Percentiles rank a stretch among this genome's conserved stretches.
phyloP scores from a whole-genome alignment of 2,113 vertebrate species.

The Prochilodus magdalenae region DNA sequence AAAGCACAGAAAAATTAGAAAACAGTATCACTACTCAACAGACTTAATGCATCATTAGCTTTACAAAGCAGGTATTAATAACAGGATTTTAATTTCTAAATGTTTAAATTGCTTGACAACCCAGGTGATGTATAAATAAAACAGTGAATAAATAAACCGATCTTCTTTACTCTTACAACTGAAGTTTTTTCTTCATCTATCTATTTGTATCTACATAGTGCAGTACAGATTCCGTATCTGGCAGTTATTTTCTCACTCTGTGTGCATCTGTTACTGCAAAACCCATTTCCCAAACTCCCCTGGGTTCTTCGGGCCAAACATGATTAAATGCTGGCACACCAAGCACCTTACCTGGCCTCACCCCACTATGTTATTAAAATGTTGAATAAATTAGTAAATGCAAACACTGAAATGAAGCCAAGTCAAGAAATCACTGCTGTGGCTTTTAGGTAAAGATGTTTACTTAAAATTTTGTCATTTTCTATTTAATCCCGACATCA shows the following conservation, averaged over 20 bases:
- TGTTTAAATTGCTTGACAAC: too few relatives aligned
- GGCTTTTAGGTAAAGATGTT: not conserved
- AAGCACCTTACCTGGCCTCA: slow-evolving; percentile 20
- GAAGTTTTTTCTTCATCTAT: not conserved
- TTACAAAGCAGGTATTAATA: not conserved
- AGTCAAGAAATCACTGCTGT: not conserved
- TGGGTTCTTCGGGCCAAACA: slow-evolving; percentile 25
- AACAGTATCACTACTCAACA: not conserved
- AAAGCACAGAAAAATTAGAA: not conserved
- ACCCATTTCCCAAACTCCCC: slow-evolving; percentile 41
- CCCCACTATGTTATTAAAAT: slow-evolving; percentile 48
- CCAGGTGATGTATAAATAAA: not conserved
- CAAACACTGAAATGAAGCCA: not conserved
- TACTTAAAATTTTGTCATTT: not conserved
- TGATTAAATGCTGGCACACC: slow-evolving; percentile 36
- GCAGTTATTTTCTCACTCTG: slow-evolving; percentile 19
- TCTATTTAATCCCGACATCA: too few relatives aligned
- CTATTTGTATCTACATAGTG: not conserved
- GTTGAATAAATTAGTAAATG: slow-evolving; percentile 43
- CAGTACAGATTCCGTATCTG: not conserved
- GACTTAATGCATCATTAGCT: not conserved
- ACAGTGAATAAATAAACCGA: not conserved
- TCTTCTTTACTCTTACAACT: not conserved
- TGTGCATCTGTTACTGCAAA: slow-evolving; percentile 31
- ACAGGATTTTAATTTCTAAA: not conserved